Evolutionary conservation across 2,113 vertebrate species (phyloP).

Genomic region (Regulus satrapa): DNA sequence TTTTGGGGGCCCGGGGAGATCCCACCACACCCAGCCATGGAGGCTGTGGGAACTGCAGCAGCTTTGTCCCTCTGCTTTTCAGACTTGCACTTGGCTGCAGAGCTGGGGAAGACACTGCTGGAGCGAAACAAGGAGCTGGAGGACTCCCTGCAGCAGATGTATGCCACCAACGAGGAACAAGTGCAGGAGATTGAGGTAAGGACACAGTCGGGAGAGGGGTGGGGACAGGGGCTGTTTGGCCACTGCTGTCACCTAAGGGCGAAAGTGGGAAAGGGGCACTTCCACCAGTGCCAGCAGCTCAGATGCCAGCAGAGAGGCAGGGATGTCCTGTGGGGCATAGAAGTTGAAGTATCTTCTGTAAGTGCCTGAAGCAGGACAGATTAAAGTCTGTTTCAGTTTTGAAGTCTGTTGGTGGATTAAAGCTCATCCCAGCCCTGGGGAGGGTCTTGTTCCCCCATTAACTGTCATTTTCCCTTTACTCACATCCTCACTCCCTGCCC

Average conservation of each 20-base stretch:
- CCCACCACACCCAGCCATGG: background rate
- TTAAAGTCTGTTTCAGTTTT: background rate
- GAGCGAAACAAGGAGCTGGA: conserved; percentile 97
- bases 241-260: fast-evolving
- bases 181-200: conserved; percentile 95
- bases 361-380: background rate
- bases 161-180: conserved; percentile 92
- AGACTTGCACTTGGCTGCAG: conserved; percentile 91
- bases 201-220: background rate
- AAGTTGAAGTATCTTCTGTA: background rate
- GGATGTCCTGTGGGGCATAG: background rate
- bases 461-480: background rate
- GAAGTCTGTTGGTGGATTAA: background rate
- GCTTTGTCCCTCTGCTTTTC: conserved; percentile 14
- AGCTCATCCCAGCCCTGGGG: background rate
- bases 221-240: background rate
- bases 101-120: conserved; percentile 94
- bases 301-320: background rate
- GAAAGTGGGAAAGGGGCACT: background rate
- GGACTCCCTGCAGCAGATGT: conserved; percentile 96
- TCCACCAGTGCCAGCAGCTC: background rate
- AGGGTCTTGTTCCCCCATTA: background rate
- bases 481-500: background rate
- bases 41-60: background rate
- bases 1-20: fast-evolving